These are phyloP conservation scores for Corticium candelabrum DNA, from an alignment of 37 sponge, comb jelly and placozoan species.

Conservation along the genomic window DNA sequence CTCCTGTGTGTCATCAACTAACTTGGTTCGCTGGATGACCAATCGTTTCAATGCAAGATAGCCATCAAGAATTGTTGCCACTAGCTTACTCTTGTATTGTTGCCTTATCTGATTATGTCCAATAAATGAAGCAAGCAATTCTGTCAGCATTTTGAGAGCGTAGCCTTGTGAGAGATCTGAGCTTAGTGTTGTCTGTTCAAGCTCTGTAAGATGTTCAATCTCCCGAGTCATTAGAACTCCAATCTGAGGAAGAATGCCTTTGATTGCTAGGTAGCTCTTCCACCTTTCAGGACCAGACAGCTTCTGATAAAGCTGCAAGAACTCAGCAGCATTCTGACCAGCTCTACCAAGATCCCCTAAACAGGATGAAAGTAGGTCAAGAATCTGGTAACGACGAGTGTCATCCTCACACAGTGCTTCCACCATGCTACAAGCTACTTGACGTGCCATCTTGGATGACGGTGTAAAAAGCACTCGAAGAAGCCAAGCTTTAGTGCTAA, in stretches of 20 bases:
- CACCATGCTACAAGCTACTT: conserved; percentile 43
- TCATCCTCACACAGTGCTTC: conserved; percentile 44
- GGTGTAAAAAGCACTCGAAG: conserved; percentile 69
- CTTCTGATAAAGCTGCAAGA: conserved; percentile 40
- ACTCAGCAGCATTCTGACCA: conserved; percentile 74
- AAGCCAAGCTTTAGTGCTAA: conserved; percentile 45
- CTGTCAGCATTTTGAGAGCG: conserved; percentile 77
- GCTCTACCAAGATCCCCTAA: conserved; percentile 39
- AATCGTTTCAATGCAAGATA: conserved; percentile 78
- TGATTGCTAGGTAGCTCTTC: conserved; percentile 65
- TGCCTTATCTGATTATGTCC: conserved; percentile 42
- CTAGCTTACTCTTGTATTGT: conserved; percentile 57
- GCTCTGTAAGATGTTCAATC: conserved; percentile 33
- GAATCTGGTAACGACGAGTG: conserved; percentile 39
- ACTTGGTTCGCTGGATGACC: conserved; percentile 70
- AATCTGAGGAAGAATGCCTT: conserved; percentile 51
- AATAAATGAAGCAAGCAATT: conserved; percentile 59
- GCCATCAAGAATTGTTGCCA: conserved; percentile 68
- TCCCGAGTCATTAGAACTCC: conserved; percentile 59
- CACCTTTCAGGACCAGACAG: conserved; percentile 45
- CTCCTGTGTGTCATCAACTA: conserved; percentile 70
- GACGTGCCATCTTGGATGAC: conserved; percentile 51
- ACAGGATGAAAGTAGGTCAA: conserved; percentile 59
- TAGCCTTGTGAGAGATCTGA: conserved; percentile 84
- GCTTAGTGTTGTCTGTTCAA: conserved; percentile 77